phyloP scores from a whole-genome alignment of 2,113 vertebrate genomes.

The Anhinga anhinga region DNA sequence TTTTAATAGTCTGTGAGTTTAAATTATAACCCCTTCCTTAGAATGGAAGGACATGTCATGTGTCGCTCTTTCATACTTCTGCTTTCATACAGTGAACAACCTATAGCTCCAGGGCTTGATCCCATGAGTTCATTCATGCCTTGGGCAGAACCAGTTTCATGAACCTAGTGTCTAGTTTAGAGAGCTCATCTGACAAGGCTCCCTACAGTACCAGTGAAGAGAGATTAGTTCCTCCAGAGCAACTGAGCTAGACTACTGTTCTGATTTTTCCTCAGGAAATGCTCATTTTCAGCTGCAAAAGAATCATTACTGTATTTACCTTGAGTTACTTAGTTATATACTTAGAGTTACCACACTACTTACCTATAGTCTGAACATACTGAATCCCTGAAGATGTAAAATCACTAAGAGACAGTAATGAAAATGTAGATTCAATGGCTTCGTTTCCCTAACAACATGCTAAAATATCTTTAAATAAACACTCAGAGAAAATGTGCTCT shows the following conservation, averaged over 20 bases:
- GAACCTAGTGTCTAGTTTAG: background rate
- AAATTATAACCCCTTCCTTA: background rate
- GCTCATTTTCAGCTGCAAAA: background rate
- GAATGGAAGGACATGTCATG: background rate
- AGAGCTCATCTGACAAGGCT: background rate
- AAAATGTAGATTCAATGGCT: background rate
- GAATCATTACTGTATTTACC: background rate
- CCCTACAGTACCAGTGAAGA: background rate
- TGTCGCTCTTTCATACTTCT: background rate
- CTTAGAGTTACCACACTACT: background rate
- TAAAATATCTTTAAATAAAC: background rate
- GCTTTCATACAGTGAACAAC: background rate
- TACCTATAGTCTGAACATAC: background rate
- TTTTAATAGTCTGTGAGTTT: background rate
- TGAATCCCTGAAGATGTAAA: background rate
- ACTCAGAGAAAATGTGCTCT: background rate
- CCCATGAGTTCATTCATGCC: background rate
- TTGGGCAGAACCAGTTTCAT: background rate
- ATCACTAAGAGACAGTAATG: background rate
- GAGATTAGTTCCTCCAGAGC: background rate
- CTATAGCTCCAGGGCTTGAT: background rate
- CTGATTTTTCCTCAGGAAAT: background rate
- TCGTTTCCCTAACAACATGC: background rate
- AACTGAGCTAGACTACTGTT: background rate
- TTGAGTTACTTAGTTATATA: background rate